Evolutionary conservation across 2,113 vertebrate species (phyloP).

Genomic region (Climacteris rufus): DNA sequence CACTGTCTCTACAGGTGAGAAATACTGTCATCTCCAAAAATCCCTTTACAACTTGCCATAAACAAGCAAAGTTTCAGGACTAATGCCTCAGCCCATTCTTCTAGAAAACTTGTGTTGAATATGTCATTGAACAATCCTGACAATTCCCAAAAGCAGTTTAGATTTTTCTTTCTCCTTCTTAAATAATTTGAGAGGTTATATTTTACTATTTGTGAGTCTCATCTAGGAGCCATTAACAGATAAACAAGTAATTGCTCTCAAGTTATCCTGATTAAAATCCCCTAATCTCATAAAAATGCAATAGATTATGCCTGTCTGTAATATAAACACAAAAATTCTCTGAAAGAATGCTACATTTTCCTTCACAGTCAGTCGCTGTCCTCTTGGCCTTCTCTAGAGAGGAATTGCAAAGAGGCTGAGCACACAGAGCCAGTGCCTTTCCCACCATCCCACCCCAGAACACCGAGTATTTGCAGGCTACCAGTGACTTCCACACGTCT

Average conservation of each 20-base stretch:
- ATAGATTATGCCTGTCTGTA: not conserved
- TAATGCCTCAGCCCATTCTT: not conserved
- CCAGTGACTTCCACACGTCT: not conserved
- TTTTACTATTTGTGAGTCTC: not conserved
- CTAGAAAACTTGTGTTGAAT: not conserved
- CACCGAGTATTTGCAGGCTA: not conserved
- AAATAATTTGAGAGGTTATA: not conserved
- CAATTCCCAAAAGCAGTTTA: not conserved
- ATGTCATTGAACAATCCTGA: not conserved
- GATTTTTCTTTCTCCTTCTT: not conserved
- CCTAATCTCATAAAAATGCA: not conserved
- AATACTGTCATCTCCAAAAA: not conserved
- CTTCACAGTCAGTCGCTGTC: not conserved
- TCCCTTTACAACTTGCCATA: not conserved
- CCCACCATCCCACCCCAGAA: not conserved
- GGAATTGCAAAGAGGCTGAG: not conserved
- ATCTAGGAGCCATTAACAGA: not conserved
- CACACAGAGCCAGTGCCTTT: not conserved
- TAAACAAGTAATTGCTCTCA: not conserved
- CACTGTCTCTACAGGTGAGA: not conserved
- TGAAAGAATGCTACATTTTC: not conserved
- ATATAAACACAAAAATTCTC: not conserved
- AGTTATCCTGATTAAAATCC: not conserved
- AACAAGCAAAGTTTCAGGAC: not conserved
- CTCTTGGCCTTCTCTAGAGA: not conserved